Conservation (phyloP, 2,113 vertebrate species). For the Hippocampus guttulatus region DNA sequence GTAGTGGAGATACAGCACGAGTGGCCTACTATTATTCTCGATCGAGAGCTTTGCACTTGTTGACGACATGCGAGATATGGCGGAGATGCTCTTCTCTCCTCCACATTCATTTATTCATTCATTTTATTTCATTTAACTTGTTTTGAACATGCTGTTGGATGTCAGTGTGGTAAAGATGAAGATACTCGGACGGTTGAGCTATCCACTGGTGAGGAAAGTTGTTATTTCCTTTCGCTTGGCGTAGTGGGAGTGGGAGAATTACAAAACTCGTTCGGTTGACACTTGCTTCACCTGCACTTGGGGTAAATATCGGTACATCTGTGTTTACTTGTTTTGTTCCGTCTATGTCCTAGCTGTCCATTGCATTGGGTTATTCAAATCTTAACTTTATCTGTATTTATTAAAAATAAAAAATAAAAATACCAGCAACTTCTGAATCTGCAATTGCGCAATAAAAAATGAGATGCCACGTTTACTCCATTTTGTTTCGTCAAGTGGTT, state of each 20-base stretch:
- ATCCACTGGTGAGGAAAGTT: conserved; percentile 72
- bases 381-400: too few relatives aligned
- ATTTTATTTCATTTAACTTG: not conserved
- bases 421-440: too few relatives aligned
- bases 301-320: not conserved
- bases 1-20: conserved; percentile 38
- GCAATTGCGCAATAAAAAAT: too few relatives aligned
- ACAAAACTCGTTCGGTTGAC: not conserved
- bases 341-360: not conserved
- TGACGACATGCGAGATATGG: not conserved
- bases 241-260: not conserved
- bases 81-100: not conserved
- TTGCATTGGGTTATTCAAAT: not conserved
- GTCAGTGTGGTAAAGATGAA: conserved; percentile 70
- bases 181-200: conserved; percentile 76
- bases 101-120: conserved; percentile 7
- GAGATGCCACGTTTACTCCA: too few relatives aligned
- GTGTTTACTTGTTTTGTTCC: not conserved
- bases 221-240: not conserved
- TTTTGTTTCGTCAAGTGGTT: too few relatives aligned
- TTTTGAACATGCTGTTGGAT: conserved; percentile 58
- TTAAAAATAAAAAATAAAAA: too few relatives aligned
- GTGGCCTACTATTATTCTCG: conserved; percentile 11
- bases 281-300: not conserved
- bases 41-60: conserved; percentile 7